Percentiles rank a stretch among this genome's conserved stretches.
Evolutionary conservation across 2,113 vertebrate genomes (phyloP).

Genomic region (Thomomys bottae): DNA sequence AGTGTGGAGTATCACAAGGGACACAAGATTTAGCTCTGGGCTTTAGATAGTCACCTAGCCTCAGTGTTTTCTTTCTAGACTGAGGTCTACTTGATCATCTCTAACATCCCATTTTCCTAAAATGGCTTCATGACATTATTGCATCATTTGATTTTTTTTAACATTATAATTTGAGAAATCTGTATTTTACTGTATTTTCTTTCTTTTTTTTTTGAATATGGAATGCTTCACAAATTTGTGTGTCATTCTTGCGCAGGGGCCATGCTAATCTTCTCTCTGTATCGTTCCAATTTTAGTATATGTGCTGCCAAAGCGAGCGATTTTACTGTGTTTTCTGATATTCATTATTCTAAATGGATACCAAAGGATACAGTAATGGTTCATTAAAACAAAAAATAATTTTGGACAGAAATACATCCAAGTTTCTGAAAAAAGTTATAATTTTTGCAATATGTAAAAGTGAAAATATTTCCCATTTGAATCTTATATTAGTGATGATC

Average conservation of each 20-base stretch:
- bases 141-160: not conserved
- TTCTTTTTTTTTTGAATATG: too few species aligned
- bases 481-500: constrained; percentile 27
- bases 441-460: constrained; percentile 37
- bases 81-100: not conserved
- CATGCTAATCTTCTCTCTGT: too few species aligned
- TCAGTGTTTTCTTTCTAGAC: not conserved
- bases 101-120: not conserved
- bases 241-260: too few species aligned
- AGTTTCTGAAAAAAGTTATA: constrained; percentile 40
- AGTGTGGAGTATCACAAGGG: not conserved
- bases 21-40: not conserved
- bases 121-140: not conserved
- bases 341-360: constrained; percentile 1
- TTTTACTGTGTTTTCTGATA: too few species aligned
- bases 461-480: constrained; percentile 39
- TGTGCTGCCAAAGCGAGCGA: too few species aligned
- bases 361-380: constrained; percentile 9
- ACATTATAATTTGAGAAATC: constrained; percentile 21
- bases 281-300: too few species aligned
- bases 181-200: not conserved
- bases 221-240: too few species aligned
- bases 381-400: constrained; percentile 45
- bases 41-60: not conserved
- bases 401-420: constrained; percentile 40